Evolutionary conservation across 2,113 vertebrate species (phyloP).

Genomic region (Pantherophis guttatus): DNA sequence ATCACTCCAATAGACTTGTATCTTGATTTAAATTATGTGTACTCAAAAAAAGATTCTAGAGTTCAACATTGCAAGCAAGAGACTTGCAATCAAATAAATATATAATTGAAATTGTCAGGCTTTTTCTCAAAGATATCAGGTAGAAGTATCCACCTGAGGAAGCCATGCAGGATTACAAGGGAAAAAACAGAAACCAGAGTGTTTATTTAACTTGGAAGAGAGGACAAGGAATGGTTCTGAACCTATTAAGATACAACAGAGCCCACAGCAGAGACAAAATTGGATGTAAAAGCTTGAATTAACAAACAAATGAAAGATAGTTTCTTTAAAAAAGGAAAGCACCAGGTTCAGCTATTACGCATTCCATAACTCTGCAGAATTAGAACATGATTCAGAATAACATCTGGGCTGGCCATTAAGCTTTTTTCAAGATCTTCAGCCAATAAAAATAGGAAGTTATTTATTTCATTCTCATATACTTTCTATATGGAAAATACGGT

Average conservation of each 20-base stretch:
- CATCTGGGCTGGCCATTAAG: not conserved
- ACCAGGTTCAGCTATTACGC: constrained; percentile 72
- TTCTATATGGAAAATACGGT: not conserved
- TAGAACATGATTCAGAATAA: not conserved
- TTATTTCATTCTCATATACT: not conserved
- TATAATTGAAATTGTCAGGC: not conserved
- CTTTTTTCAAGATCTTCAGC: not conserved
- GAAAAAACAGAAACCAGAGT: not conserved
- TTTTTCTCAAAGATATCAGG: not conserved
- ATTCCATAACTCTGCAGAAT: constrained; percentile 78
- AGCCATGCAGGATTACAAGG: not conserved
- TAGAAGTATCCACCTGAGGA: not conserved
- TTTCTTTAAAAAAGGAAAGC: constrained; percentile 8
- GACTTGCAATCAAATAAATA: not conserved
- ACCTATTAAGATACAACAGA: not conserved
- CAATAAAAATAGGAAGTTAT: not conserved
- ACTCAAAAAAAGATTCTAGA: not conserved
- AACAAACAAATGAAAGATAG: not conserved
- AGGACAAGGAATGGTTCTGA: not conserved
- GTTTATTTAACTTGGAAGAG: not conserved
- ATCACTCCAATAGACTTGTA: not conserved
- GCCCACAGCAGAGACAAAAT: not conserved
- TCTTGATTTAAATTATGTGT: not conserved
- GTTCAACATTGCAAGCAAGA: not conserved
- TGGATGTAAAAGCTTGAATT: not conserved